A percentile compares a stretch with the other conserved stretches of the same genome.
Conservation (phyloP, 2,797 vertebrate species). For the Chromis chromis region DNA sequence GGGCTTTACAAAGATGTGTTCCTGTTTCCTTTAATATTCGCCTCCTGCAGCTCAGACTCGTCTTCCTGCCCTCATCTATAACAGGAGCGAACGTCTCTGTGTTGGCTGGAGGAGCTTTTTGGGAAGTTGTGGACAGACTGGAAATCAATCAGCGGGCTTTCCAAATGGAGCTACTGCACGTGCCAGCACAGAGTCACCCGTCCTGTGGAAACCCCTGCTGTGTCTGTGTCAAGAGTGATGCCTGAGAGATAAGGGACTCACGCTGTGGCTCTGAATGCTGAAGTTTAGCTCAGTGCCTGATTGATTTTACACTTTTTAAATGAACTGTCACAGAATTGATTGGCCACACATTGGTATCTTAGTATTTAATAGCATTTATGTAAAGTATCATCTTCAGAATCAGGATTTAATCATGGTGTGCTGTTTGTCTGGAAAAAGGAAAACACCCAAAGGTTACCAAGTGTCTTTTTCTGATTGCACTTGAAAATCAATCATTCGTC, state of each 20-base stretch:
- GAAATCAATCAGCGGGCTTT: slow-evolving; percentile 32
- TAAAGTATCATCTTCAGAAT: not conserved
- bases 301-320: not conserved
- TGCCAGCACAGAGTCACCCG: slow-evolving; percentile 38
- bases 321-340: not conserved
- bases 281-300: not conserved
- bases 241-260: not conserved
- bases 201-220: slow-evolving; percentile 61
- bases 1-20: slow-evolving; percentile 37
- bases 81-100: slow-evolving; percentile 1
- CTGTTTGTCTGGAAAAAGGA: not conserved
- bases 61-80: slow-evolving; percentile 41
- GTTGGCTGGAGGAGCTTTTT: slow-evolving; percentile 34
- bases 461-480: slow-evolving; percentile 29
- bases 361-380: not conserved
- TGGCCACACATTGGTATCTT: not conserved
- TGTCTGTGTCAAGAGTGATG: slow-evolving; percentile 38
- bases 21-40: slow-evolving; percentile 62
- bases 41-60: slow-evolving; percentile 20
- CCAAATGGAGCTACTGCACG: slow-evolving; percentile 39
- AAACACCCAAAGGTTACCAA: not conserved
- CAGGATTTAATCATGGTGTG: not conserved
- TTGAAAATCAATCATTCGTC: slow-evolving; percentile 18
- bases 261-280: not conserved
- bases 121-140: slow-evolving; percentile 54